phyloP scores from a whole-genome alignment of 1,140 invertebrate genomes.

The Hyposmocoma kahamanoa region DNA sequence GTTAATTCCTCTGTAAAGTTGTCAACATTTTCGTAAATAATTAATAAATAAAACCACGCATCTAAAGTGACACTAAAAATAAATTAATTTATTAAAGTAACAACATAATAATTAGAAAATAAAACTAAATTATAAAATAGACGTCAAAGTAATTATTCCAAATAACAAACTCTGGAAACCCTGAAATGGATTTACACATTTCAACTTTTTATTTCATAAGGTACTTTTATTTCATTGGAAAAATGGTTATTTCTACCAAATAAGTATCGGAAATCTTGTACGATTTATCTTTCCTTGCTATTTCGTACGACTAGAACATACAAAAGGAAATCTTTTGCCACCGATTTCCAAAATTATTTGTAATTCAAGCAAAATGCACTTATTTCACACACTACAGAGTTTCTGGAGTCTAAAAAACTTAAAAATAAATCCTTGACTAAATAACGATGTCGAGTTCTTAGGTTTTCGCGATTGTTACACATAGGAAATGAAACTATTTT shows the following conservation, averaged over 20 bases:
- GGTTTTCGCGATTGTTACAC: too few species aligned
- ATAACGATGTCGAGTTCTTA: too few species aligned
- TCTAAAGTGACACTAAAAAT: constrained; percentile 13
- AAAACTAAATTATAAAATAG: constrained; percentile 33
- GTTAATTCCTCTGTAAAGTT: too few species aligned
- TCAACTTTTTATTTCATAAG: not conserved
- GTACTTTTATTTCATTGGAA: not conserved
- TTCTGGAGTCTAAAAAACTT: constrained; percentile 9
- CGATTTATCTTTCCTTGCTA: too few species aligned
- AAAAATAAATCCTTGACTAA: constrained; percentile 13
- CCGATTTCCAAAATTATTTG: too few species aligned
- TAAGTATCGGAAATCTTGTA: not conserved
- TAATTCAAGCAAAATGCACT: too few species aligned
- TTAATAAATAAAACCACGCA: constrained; percentile 1
- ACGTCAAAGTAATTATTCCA: constrained; percentile 29
- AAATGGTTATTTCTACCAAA: not conserved
- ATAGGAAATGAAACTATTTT: too few species aligned
- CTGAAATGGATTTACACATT: constrained; percentile 5
- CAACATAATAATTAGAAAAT: constrained; percentile 25
- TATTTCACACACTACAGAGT: constrained; percentile 4
- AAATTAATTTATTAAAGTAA: constrained; percentile 39
- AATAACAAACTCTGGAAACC: constrained; percentile 18
- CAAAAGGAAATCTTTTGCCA: too few species aligned
- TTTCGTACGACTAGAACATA: too few species aligned
- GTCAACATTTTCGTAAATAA: not conserved